These are phyloP conservation scores for Xanthostigma xanthostigma DNA, from an alignment of 2,888 invertebrate species.

Conservation along the genomic window DNA sequence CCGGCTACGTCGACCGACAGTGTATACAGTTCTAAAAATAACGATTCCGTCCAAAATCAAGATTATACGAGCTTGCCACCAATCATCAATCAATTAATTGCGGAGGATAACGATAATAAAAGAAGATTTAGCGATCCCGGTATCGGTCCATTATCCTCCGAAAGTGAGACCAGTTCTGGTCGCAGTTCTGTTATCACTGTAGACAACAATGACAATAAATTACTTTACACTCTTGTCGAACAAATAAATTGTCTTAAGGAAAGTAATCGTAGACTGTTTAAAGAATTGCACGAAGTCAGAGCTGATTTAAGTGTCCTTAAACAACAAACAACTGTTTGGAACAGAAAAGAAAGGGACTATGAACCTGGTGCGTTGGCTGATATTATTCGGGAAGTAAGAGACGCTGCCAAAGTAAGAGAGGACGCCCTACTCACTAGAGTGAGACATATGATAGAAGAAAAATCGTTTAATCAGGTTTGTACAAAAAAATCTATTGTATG, in stretches of 20 bases:
- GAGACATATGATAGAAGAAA: constrained; percentile 42
- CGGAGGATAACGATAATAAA: constrained; percentile 35
- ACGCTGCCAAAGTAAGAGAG: constrained; percentile 54
- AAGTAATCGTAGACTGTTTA: constrained; percentile 56
- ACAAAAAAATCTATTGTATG: neutral
- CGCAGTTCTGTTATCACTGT: constrained; percentile 36
- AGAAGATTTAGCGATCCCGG: constrained; percentile 56
- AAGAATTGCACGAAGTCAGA: constrained; percentile 59
- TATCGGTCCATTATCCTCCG: constrained; percentile 32
- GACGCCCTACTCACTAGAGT: constrained; percentile 51
- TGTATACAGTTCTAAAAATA: constrained; percentile 6
- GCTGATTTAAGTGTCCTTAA: constrained; percentile 35
- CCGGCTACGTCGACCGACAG: constrained; percentile 1
- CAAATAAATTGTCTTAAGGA: constrained; percentile 58
- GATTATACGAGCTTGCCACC: constrained; percentile 56
- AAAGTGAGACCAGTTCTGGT: constrained; percentile 33
- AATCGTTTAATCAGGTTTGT: constrained; percentile 30
- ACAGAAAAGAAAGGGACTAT: constrained; percentile 32
- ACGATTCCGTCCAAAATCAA: constrained; percentile 19
- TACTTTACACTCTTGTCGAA: constrained; percentile 50
- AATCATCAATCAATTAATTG: constrained; percentile 41
- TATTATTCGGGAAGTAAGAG: constrained; percentile 55
- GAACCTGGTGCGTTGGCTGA: constrained; percentile 60
- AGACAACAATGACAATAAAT: constrained; percentile 38
- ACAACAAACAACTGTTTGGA: constrained; percentile 20